These are phyloP conservation scores for Erpornis zantholeuca DNA, from an alignment of 2,113 vertebrate genomes.

Conservation along the genomic window DNA sequence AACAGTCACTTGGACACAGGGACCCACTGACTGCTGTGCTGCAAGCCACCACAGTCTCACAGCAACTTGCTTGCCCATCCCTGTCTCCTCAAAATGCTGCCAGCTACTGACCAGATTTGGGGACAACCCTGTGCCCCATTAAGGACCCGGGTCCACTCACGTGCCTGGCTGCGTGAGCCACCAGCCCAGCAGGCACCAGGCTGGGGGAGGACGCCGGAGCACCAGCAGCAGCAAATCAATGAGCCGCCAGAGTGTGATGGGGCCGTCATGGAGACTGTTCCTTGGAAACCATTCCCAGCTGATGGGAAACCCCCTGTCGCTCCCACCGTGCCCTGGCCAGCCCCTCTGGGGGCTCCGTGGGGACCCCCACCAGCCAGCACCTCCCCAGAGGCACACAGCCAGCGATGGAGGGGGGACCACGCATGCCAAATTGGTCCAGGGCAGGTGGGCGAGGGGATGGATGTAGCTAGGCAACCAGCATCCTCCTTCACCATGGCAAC, in stretches of 20 bases:
- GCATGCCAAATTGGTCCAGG: constrained; percentile 31
- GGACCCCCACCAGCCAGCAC: constrained; percentile 1
- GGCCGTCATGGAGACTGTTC: constrained; percentile 74
- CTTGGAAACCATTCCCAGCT: constrained; percentile 68
- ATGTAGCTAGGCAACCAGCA: constrained; percentile 69
- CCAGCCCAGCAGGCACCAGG: constrained; percentile 17
- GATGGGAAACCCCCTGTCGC: constrained; percentile 57
- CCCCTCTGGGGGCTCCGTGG: background rate
- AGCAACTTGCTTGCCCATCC: fast-evolving
- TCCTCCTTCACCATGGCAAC: constrained; percentile 71
- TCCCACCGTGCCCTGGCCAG: constrained; percentile 4
- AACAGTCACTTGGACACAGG: background rate
- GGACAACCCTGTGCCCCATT: background rate
- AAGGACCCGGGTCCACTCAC: background rate
- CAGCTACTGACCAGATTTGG: background rate
- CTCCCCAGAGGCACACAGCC: background rate
- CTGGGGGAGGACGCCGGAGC: background rate
- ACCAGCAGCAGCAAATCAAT: constrained; percentile 67
- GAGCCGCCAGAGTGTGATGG: constrained; percentile 57
- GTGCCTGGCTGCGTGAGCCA: background rate
- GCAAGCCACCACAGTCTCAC: background rate
- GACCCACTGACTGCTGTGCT: background rate
- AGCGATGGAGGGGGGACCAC: background rate
- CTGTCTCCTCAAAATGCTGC: background rate
- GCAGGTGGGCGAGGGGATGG: constrained; percentile 49